Percentiles rank a stretch among this genome's conserved stretches.
phyloP scores from a whole-genome alignment of 2,797 vertebrate genomes.

The Leptoclinus maculatus region DNA sequence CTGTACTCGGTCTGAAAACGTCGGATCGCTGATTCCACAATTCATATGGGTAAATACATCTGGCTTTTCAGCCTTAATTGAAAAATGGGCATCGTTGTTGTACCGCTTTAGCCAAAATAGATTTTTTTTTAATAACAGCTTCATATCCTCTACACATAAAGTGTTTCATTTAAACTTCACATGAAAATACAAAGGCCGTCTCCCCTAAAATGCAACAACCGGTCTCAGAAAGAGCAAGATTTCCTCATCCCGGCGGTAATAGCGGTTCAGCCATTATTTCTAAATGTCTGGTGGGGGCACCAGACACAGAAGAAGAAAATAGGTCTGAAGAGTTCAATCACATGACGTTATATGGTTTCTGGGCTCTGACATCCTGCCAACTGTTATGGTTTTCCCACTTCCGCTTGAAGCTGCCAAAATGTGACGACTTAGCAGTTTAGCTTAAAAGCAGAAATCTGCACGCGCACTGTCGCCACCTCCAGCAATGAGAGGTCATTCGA shows the following conservation, averaged over 20 bases:
- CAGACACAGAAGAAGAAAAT: slow-evolving; percentile 61
- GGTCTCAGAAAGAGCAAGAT: slow-evolving; percentile 12
- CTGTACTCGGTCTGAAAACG: too few relatives aligned
- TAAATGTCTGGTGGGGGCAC: slow-evolving; percentile 63
- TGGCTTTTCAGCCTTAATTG: slow-evolving; percentile 20
- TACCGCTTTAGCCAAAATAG: neutral
- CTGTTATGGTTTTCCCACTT: slow-evolving; percentile 70
- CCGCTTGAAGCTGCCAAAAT: slow-evolving; percentile 64
- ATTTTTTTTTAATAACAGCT: slow-evolving; percentile 7
- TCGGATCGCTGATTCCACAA: neutral
- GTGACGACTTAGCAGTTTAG: slow-evolving; percentile 32
- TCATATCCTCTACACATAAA: slow-evolving; percentile 5
- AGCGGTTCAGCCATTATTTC: slow-evolving; percentile 63
- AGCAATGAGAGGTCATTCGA: slow-evolving; percentile 24
- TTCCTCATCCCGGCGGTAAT: slow-evolving; percentile 55
- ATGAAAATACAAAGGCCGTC: neutral
- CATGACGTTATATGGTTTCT: slow-evolving; percentile 73
- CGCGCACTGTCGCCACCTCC: slow-evolving; percentile 48
- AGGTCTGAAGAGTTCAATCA: slow-evolving; percentile 64
- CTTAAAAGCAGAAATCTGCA: slow-evolving; percentile 36
- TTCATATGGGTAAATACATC: slow-evolving; percentile 22
- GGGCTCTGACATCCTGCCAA: slow-evolving; percentile 66
- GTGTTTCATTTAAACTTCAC: slow-evolving; percentile 8
- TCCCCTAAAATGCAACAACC: slow-evolving; percentile 18
- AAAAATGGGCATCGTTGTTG: neutral